Evolutionary conservation across 2,888 invertebrate species (phyloP).

Genomic region (Scotopteryx bipunctaria): DNA sequence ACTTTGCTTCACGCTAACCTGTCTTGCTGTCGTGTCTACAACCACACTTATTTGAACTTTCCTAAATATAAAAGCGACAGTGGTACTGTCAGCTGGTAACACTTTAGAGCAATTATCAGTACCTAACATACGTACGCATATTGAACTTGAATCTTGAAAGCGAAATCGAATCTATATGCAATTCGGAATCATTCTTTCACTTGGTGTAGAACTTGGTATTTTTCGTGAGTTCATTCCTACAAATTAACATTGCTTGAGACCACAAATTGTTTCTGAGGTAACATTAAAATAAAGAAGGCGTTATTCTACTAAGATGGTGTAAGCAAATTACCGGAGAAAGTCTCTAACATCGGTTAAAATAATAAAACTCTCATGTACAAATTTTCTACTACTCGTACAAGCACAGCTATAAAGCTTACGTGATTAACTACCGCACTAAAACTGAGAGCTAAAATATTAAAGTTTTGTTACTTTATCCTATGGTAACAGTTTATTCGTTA

Average conservation of each 20-base stretch:
- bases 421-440: conserved; percentile 15
- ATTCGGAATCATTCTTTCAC: no score
- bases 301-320: conserved; percentile 20
- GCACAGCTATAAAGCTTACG: conserved; percentile 5
- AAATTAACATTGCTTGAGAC: conserved; percentile 15
- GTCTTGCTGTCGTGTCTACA: not conserved
- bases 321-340: conserved; percentile 30
- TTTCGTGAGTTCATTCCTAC: conserved; percentile 3
- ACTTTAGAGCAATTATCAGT: conserved; percentile 34
- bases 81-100: conserved; percentile 25
- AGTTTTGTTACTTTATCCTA: no score
- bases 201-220: not conserved
- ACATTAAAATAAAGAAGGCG: conserved; percentile 20
- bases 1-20: not conserved
- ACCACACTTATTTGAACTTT: conserved; percentile 24
- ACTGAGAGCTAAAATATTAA: conserved; percentile 1
- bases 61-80: conserved; percentile 41
- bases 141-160: no score
- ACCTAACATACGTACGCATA: no score
- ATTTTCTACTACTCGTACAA: conserved; percentile 3
- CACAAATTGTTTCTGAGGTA: conserved; percentile 24
- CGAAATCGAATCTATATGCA: conserved; percentile 7
- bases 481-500: no score
- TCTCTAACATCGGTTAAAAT: conserved; percentile 21
- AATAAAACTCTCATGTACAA: conserved; percentile 21